Evolutionary conservation across 2,797 vertebrate species (phyloP).

Genomic region (Hypotaenidia philippensis): DNA sequence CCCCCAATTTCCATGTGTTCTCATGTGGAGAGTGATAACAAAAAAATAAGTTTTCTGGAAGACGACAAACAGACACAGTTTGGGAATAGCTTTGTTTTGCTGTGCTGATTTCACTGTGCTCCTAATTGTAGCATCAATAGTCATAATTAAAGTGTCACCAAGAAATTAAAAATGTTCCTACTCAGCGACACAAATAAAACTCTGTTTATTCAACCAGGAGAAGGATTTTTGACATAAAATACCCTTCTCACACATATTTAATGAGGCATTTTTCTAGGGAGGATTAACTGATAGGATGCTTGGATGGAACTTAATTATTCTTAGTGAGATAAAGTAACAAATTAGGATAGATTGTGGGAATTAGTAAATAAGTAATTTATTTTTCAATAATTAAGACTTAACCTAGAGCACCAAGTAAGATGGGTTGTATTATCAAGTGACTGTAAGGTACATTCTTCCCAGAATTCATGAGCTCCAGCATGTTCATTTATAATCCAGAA

Average conservation of each 20-base stretch:
- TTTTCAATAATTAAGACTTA: constrained; percentile 52
- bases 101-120: background rate
- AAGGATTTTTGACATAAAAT: constrained; percentile 36
- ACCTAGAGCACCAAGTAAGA: constrained; percentile 3
- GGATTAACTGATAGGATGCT: constrained; percentile 43
- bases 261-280: constrained; percentile 55
- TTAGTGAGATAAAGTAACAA: constrained; percentile 53
- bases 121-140: background rate
- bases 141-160: constrained; percentile 17
- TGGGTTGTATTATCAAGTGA: background rate
- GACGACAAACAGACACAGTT: background rate
- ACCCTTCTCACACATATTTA: constrained; percentile 28
- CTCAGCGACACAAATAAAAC: constrained; percentile 1
- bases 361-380: constrained; percentile 65
- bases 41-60: background rate
- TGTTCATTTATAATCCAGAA: background rate
- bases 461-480: background rate
- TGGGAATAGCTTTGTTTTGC: background rate
- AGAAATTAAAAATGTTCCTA: constrained; percentile 7
- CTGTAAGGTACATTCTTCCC: background rate
- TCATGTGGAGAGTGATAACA: background rate
- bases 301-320: constrained; percentile 65
- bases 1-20: background rate
- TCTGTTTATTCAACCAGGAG: constrained; percentile 23
- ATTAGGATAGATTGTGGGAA: constrained; percentile 14